Evolutionary conservation across 30 jellyfish, hydroid and myxozoan species (phyloP).

Genomic region (Chrysaora quinquecirrha): DNA sequence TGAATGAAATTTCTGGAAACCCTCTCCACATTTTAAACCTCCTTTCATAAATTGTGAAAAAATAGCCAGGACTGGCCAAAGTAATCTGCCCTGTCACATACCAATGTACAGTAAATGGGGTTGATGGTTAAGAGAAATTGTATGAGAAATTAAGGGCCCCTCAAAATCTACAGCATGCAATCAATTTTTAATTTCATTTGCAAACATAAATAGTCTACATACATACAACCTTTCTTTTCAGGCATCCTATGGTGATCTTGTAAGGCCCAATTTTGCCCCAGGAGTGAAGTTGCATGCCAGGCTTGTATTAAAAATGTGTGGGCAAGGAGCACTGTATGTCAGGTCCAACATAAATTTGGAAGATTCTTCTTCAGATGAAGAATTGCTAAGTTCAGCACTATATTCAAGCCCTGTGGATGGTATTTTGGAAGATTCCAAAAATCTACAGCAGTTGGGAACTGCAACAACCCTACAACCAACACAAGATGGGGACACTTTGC

Average conservation of each 20-base stretch:
- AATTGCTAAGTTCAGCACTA: not conserved
- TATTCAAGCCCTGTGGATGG: not conserved
- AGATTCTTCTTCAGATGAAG: not conserved
- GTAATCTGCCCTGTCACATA: not conserved
- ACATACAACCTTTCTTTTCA: too few species aligned
- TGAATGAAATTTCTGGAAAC: not conserved
- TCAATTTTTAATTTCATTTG: too few species aligned
- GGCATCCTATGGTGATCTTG: slow-evolving; percentile 26
- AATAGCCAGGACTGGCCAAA: not conserved
- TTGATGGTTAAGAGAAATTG: too few species aligned
- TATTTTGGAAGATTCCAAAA: not conserved
- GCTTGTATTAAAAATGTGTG: not conserved
- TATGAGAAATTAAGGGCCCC: too few species aligned
- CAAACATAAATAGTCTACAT: too few species aligned
- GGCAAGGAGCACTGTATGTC: not conserved
- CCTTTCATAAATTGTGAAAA: not conserved
- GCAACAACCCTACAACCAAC: not conserved
- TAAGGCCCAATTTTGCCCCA: slow-evolving; percentile 2
- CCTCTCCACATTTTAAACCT: not conserved
- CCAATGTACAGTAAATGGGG: too few species aligned
- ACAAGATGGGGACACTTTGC: not conserved
- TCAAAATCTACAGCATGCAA: too few species aligned
- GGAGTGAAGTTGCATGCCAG: slow-evolving; percentile 8
- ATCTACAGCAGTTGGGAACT: not conserved
- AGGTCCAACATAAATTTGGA: not conserved